Base-by-base conservation (phyloP, 2,888 invertebrate species). In the Pachycephus smyrnensis region DNA sequence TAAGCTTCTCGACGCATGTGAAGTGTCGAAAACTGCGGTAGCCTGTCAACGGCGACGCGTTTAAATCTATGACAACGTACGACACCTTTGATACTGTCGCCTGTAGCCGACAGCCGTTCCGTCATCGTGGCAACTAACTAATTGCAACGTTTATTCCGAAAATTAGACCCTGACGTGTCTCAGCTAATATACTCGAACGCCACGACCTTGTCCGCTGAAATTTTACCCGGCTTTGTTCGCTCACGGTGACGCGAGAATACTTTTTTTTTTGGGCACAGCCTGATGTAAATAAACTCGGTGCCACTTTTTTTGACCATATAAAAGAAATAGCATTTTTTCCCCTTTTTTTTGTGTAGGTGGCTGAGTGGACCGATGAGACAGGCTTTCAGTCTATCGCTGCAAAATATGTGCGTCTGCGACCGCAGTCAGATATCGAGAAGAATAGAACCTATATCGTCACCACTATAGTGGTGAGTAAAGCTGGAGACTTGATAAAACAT, bases 401-500 rank as follows among this genome's bases (percentile, higher is more conserved):
- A 11, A 97, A 96, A 91, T 96, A 96, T 87, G 94, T 95, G 55
- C 94, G 96, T 80, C 92, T 96, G 33, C 94, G 94, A 82, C 95
- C 96, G 0, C 94, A 95, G 30, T 92, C 94, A 4, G 95, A 95
- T 80, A 95, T 96, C 84, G 96, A 96, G 84, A 95, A 94, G 82
- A 97, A 97, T 90, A 95, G 94, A 89, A 97, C 97, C 0, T 98
- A 97, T 88, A 94, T 97, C 80, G 95, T 98, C n/a, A 96, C 97
- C 23, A 96, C 97, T 3, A 94, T 97, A 80, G 93, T 97, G 88
- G 95, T 95, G 89, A 92, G 93, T 92, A 77, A 75, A 68, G 31
- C 30, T 76, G 69, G 69, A 9, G 55, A 2, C 15, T 15, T 40
- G 55, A 75, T 37, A 75, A 35, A 15, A 37, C 15, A 37, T 35